Base-by-base conservation (phyloP, 23 tunicate species). In the Phallusia fumigata region DNA sequence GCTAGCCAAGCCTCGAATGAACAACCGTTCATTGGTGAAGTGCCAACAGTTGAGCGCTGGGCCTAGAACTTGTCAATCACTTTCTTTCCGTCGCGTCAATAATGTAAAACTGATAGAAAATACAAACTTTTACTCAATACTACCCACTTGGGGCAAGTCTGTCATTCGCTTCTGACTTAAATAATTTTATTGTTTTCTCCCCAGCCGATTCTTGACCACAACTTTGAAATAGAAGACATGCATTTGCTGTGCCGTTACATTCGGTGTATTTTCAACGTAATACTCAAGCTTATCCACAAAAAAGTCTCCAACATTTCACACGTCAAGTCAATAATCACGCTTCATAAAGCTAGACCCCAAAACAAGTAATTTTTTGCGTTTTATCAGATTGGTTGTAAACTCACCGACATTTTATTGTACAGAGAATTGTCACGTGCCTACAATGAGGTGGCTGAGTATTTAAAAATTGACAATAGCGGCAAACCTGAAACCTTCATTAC, bases 171-270 rank as follows among this genome's bases (percentile, higher is more conserved):
- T n/a, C n/a, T n/a, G n/a, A n/a, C n/a, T n/a, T n/a, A n/a, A n/a
- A n/a, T n/a, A n/a, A n/a, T n/a, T n/a, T n/a, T n/a, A n/a, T n/a
- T n/a, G n/a, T n/a, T 21, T 22, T 16, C 11, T 58, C 69, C 13
- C 26, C 69, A 58, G 69, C 69, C 69, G 28, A 58, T 58, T 21
- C 69, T 58, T 5, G 69, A 58, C 69, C 69, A 58, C 69, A 58
- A 5, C 28, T 58, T 58, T 11, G 69, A 58, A 58, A 16, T 24
- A 58, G 28, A 22, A 58, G 69, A 58, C 69, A 24, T 58, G 5
- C 26, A 13, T 22, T 16, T 58, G 26, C 3, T 58, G 16, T 58
- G 69, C 28, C 26, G 69, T 22, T 58, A 58, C 28, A 58, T 58
- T 16, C 26, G 13, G 69, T 21, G 69, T 13, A 58, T 58, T 24